phyloP scores from a whole-genome alignment of 2,113 vertebrate genomes.

The Eira barbara region DNA sequence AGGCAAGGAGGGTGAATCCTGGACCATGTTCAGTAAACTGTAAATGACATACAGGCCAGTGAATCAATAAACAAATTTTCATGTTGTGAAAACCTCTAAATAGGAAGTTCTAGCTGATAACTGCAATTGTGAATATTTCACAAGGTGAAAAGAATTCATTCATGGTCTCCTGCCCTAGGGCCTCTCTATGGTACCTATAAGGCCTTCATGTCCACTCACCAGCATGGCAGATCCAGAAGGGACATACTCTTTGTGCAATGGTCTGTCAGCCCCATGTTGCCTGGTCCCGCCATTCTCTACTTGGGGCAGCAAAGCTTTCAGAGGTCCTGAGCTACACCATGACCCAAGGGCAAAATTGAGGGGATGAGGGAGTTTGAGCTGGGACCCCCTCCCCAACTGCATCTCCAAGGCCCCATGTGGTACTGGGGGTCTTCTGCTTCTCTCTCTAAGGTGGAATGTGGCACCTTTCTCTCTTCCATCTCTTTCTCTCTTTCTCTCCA shows the following conservation, averaged over 20 bases:
- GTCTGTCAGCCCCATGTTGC: fast-evolving
- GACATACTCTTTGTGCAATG: neutral
- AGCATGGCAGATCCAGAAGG: neutral
- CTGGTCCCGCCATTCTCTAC: neutral
- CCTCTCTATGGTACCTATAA: neutral
- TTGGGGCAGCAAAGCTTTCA: neutral
- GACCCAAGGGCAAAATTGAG: neutral
- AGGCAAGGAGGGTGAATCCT: neutral
- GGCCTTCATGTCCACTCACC: neutral
- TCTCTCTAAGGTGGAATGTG: no score
- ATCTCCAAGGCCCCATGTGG: neutral
- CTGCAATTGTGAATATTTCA: neutral
- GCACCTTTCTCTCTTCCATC: neutral
- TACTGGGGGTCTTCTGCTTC: neutral
- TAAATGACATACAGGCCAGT: neutral
- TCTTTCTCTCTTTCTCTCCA: neutral
- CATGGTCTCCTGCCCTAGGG: neutral
- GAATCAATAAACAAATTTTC: neutral
- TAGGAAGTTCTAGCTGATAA: no score
- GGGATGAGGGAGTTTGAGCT: no score
- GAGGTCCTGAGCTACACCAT: neutral
- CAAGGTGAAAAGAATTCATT: neutral
- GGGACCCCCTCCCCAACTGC: fast-evolving
- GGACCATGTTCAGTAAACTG: neutral
- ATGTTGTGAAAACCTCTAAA: neutral